A percentile compares a stretch with the other conserved stretches of the same genome.
These are phyloP conservation scores for Cepaea nemoralis DNA, from an alignment of 1,140 invertebrate genomes.

Conservation along the genomic window DNA sequence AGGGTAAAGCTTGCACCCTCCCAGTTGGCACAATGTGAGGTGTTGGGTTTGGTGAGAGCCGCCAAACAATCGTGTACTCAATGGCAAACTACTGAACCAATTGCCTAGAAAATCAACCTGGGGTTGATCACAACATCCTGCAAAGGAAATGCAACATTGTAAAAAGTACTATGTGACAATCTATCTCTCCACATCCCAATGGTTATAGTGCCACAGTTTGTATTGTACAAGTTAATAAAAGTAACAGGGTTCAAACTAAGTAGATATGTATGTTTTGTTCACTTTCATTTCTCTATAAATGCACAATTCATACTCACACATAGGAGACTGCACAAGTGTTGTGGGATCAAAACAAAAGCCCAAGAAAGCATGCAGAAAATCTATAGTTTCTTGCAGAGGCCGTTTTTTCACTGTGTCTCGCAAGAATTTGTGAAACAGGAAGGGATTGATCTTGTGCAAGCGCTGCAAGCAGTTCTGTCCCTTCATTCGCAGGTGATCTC, in stretches of 20 bases:
- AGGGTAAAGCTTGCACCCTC: too few species aligned
- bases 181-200: too few species aligned
- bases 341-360: slow-evolving; percentile 93
- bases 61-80: too few species aligned
- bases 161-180: too few species aligned
- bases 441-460: slow-evolving; percentile 74
- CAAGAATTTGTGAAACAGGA: slow-evolving; percentile 80
- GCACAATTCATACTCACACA: slow-evolving; percentile 15
- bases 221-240: background rate
- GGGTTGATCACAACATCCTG: too few species aligned
- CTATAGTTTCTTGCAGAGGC: slow-evolving; percentile 86
- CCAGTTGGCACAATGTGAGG: too few species aligned
- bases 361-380: slow-evolving; percentile 94
- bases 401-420: slow-evolving; percentile 83
- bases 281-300: background rate
- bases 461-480: slow-evolving; percentile 86
- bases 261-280: background rate
- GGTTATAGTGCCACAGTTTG: background rate
- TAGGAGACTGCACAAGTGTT: slow-evolving; percentile 68
- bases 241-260: slow-evolving; percentile 8
- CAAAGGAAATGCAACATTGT: too few species aligned
- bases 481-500: slow-evolving; percentile 82
- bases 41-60: too few species aligned
- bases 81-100: too few species aligned
- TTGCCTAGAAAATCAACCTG: too few species aligned